phyloP scores from a whole-genome alignment of 2,797 vertebrate genomes.

The Macrochelys suwanniensis region DNA sequence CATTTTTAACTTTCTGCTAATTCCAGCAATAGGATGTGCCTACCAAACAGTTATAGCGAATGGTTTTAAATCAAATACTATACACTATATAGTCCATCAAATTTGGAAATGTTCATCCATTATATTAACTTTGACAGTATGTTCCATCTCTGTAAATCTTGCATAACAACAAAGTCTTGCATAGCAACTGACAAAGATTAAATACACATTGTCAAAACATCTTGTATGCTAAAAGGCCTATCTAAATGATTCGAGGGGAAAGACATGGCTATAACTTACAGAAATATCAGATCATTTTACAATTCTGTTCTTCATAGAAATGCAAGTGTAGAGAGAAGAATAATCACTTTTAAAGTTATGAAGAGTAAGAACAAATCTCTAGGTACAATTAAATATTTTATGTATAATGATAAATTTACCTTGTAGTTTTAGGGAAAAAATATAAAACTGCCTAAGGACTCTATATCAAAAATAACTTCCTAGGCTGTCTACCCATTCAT shows the following conservation, averaged over 20 bases:
- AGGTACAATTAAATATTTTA: background rate
- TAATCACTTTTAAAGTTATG: background rate
- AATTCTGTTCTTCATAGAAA: background rate
- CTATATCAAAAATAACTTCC: background rate
- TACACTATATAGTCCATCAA: background rate
- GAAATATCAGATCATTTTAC: background rate
- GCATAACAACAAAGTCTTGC: background rate
- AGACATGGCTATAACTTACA: background rate
- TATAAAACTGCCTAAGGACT: background rate
- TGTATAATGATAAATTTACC: background rate
- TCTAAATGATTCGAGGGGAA: background rate
- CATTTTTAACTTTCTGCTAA: background rate
- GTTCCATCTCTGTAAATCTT: background rate
- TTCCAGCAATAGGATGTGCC: background rate
- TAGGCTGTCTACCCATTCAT: background rate
- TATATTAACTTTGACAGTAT: constrained; percentile 21
- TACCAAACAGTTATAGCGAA: background rate
- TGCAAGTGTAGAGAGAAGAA: background rate
- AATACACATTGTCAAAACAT: constrained; percentile 31
- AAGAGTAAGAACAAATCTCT: background rate
- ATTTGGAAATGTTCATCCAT: background rate
- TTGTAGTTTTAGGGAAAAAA: background rate
- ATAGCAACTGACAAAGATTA: constrained; percentile 11
- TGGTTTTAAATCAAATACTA: fast-evolving
- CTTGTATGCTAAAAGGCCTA: background rate